These are phyloP conservation scores for Eurystomus gularis DNA, from an alignment of 2,113 vertebrate genomes.

Conservation along the genomic window DNA sequence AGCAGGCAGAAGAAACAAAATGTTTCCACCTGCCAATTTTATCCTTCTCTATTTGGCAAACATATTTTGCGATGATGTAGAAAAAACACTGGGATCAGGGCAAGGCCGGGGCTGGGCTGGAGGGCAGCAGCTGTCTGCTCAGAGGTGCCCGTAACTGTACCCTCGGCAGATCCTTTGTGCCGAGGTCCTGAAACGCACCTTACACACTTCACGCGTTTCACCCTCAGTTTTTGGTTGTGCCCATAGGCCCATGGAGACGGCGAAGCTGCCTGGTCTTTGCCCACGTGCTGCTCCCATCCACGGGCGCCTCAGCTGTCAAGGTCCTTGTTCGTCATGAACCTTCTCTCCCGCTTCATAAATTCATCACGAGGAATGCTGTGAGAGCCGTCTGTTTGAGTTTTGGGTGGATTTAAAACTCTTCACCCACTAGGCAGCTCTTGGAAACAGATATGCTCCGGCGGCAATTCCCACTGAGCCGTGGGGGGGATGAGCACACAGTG, in stretches of 20 bases:
- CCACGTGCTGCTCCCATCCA: not conserved
- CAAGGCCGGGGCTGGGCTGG: not conserved
- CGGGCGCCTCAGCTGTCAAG: rapidly evolving
- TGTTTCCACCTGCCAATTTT: not conserved
- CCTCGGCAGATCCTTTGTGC: not conserved
- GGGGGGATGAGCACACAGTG: no score
- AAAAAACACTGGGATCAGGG: not conserved
- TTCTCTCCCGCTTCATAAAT: rapidly evolving
- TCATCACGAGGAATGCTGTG: rapidly evolving
- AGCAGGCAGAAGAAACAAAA: not conserved
- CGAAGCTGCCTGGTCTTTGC: not conserved
- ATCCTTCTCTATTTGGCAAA: not conserved
- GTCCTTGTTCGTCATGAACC: rapidly evolving
- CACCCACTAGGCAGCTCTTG: rapidly evolving
- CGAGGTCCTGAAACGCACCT: not conserved
- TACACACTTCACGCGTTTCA: rapidly evolving
- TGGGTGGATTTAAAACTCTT: not conserved
- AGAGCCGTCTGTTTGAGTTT: rapidly evolving
- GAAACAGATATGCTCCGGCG: rapidly evolving
- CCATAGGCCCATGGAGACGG: rapidly evolving
- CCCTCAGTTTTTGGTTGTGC: not conserved
- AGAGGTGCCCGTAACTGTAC: not conserved
- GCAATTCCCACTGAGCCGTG: no score
- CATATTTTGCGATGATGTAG: not conserved
- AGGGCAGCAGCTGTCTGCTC: not conserved